A percentile compares a stretch with the other conserved stretches of the same genome.
These are phyloP conservation scores for Melanotaenia parkinsoni DNA, from an alignment of 2,797 vertebrate genomes.

Conservation along the genomic window DNA sequence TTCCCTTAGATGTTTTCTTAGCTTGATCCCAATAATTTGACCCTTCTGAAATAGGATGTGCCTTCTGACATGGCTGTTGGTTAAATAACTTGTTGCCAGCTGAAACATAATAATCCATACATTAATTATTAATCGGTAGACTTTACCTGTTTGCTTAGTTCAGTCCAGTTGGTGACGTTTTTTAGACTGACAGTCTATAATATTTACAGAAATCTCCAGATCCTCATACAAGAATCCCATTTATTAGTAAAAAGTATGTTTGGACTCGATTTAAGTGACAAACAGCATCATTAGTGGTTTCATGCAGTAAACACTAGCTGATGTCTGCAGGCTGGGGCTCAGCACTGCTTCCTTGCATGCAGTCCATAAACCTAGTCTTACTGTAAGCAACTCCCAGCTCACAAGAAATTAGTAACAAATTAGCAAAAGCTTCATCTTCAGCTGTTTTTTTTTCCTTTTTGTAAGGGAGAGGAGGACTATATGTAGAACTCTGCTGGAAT, in stretches of 20 bases:
- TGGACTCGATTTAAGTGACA: slow-evolving; percentile 26
- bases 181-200: background rate
- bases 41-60: no score
- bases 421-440: slow-evolving; percentile 65
- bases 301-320: slow-evolving; percentile 41
- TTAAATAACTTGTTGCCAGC: no score
- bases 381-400: slow-evolving; percentile 57
- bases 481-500: slow-evolving; percentile 72
- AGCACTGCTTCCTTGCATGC: slow-evolving; percentile 31
- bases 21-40: no score
- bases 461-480: slow-evolving; percentile 49
- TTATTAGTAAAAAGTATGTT: slow-evolving; percentile 3
- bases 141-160: background rate
- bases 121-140: no score
- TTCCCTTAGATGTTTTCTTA: no score
- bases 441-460: slow-evolving; percentile 27
- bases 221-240: slow-evolving; percentile 4
- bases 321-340: slow-evolving; percentile 28
- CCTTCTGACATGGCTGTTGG: no score
- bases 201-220: slow-evolving; percentile 9
- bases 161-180: background rate
- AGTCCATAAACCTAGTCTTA: slow-evolving; percentile 63
- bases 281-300: slow-evolving; percentile 40
- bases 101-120: no score
- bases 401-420: slow-evolving; percentile 69